These are phyloP conservation scores for Zaprionus davidi DNA, from an alignment of 1,140 invertebrate species.

Conservation along the genomic window DNA sequence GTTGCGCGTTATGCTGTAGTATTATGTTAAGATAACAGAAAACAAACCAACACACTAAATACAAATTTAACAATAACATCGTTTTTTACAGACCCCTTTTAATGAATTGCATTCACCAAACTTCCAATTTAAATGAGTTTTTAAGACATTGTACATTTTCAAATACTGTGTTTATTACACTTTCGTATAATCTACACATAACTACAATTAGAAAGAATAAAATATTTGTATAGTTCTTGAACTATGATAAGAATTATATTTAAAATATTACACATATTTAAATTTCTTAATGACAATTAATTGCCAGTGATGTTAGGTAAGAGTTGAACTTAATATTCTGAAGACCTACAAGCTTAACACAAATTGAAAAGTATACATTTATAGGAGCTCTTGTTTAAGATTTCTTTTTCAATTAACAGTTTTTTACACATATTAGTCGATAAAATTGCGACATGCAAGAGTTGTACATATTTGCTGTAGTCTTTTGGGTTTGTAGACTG, in stretches of 20 bases:
- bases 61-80: background rate
- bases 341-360: background rate
- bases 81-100: too few species aligned
- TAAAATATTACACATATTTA: background rate
- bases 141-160: background rate
- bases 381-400: background rate
- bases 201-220: background rate
- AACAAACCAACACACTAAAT: background rate
- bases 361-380: background rate
- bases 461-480: conserved; percentile 6
- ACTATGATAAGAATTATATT: background rate
- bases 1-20: background rate
- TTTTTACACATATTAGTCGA: conserved; percentile 3
- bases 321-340: background rate
- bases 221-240: background rate
- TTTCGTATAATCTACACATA: background rate
- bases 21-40: conserved; percentile 7
- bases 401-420: conserved; percentile 1
- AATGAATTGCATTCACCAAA: too few species aligned
- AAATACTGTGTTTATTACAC: background rate
- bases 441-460: conserved; percentile 12
- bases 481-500: conserved; percentile 4
- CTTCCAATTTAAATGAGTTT: too few species aligned
- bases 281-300: background rate
- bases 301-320: background rate